Base-by-base conservation (phyloP, 2,888 invertebrate species). In the Dione vanillae region DNA sequence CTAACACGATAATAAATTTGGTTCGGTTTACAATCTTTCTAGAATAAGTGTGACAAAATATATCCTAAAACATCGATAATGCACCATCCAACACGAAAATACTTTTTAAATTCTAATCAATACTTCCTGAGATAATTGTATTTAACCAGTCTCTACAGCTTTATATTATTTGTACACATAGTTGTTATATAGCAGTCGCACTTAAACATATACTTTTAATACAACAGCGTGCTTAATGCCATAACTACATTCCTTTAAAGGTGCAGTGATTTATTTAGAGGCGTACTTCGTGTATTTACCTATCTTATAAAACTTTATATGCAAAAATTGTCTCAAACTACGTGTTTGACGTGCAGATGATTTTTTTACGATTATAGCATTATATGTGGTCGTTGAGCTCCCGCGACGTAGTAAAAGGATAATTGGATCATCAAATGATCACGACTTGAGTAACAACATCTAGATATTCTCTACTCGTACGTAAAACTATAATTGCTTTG, bases 361-460 rank as follows among this genome's bases (percentile, higher is more conserved):
- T 64, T 64, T 64, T 61, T 64, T 64, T 64, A 12, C 37, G 49
- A 64, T 64, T 64, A 37, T 47, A 69, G 76, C 80, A 78, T 81
- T 82, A 82, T 83, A 82, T 72, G 78, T 80, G 76, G 80, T 69
- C 54, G 67, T 73, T 75, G 74, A 54, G 73, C 74, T 74, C 73
- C 68, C 71, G 72, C 75, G 78, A 78, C 81, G 78, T 70, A 75
- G 74, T 81, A 83, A 83, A 77, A 73, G 80, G 76, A 75, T 85
- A 85, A 86, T 84, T 82, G 79, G 79, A 82, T 78, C 78, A 81
- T 77, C 74, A 78, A 78, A 75, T 76, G 75, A 78, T 81, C 82
- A 82, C 81, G 80, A 83, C 78, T 78, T 72, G 47, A 47, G 52
- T 62, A 40, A 37, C 40, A 49, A 51, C 40, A 51, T 67, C 52